Base-by-base conservation (phyloP, 2,797 vertebrate species). In the Ptychobarbus kaznakovi region DNA sequence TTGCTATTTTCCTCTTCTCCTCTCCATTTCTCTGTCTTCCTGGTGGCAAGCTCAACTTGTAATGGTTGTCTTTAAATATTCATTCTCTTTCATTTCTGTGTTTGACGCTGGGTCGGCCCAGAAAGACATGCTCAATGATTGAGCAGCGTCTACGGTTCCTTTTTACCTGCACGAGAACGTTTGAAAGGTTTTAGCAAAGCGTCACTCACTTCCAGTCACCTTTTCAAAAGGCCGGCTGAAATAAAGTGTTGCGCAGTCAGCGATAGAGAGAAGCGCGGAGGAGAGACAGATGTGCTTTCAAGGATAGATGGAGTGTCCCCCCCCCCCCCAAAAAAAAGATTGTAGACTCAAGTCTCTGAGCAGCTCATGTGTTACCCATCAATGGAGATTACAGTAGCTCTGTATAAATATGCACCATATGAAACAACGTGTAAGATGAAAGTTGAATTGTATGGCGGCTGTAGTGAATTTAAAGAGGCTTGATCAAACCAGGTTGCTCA, bases 61-160 rank as follows among this genome's bases (percentile, higher is more conserved):
- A 90, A 90, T 89, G 82, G 87, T 81, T 86, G 83, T 88, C 80
- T 87, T 91, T 89, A 88, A 91, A 91, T 92, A 90, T 92, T 92
- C 46, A 89, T 90, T 88, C 51, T 86, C 81, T 89, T 91, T 89
- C 86, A 90, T 91, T 83, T 82, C 84, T 78, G 79, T 73, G 80
- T 85, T 89, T 63, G 80, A 86, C 82, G 86, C 53, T n/a, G 77
- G 82, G 87, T 87, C 76, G 81, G 82, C 86, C 56, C 13, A 35
- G 86, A 87, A 89, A 89, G 87, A 91, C 87, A 90, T 58, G 80
- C 88, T 85, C 79, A 61, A 87, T 88, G 80, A 90, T 88, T 87
- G 88, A 90, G 89, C 87, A 56, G 73, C 89, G 66, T 87, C 81
- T 82, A 80, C 63, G 25, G 53, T 85, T 86, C 77, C 75, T 63